Base-by-base conservation (phyloP, 1,140 invertebrate species). In the Neodiprion pinetum region DNA sequence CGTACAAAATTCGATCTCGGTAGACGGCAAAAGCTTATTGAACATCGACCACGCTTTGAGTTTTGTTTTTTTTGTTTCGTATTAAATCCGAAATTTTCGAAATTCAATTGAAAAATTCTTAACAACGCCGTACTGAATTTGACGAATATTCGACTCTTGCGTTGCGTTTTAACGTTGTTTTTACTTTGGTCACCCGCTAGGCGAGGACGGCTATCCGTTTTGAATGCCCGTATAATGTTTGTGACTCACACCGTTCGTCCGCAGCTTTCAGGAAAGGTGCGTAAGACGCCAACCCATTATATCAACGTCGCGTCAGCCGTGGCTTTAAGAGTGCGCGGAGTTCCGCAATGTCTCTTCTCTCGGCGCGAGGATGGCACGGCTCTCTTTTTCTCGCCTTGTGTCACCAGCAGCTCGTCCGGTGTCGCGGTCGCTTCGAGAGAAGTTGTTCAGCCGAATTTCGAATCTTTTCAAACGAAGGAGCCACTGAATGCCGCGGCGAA, bases 361-460 rank as follows among this genome's bases (percentile, higher is more conserved):
- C 8, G 9, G 9, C 9, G n/a, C 53, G n/a, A 5, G 53, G 3
- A 17, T 61, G 11, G n/a, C 53, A 8, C 11, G 53, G n/a, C n/a
- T 17, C 53, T 40, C 28, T 40, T 40, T 40, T 40, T 5, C 0
- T 40, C 28, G 28, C 5, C 28, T 5, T 40, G 28, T 40, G 28
- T 40, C 28, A 40, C 28, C 28, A 3, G 28, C 28, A 40, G 28
- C 28, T 40, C 28, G 28, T 40, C 28, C 28, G 2, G 28, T 40
- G 28, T 5, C 1, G 28, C 28, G 28, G 28, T 40, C 28, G 28
- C 28, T 40, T 40, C 1, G 28, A 40, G 28, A 1, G 53, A 28
- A 68, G n/a, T 72, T 49, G 72, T 71, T 47, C 65, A 72, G 72
- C 72, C 70, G 68, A 76, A 74, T 74, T 77, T 17, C 65, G 28